Evolutionary conservation across 2,888 invertebrate genomes (phyloP), one percentile per base, ranked within the genome.

Genomic region (Lymantria dispar): DNA sequence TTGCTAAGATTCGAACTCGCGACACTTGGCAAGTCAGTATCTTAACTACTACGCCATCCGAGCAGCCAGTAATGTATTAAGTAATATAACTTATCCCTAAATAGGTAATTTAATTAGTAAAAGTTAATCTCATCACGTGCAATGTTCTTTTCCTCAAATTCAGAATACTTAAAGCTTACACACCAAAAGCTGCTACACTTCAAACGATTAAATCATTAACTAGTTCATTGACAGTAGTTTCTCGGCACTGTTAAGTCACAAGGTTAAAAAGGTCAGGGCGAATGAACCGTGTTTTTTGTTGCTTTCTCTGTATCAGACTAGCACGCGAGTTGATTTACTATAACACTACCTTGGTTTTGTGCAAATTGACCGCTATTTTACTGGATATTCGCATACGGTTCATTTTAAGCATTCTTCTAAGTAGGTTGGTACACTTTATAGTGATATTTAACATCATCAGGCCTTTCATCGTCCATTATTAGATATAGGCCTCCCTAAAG

Each of bases 261-360:
- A 83, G 80, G 85, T 84, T 83, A 72, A 74, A 81, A 77, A 83
- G 83, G 84, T 85, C 82, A 83, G 77, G 78, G 83, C 80, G 73
- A 81, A 80, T 80, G 83, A 85, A 80, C 84, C 61, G 49, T 60
- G 69, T 76, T 76, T 77, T 74, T 70, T 43, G 41, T 72, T 59
- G 63, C 72, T 74, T 71, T 79, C 75, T 62, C 70, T 66, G 60
- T 64, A 68, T 72, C 59, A 54, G 50, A 57, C 56, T 50, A 62
- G 61, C 85, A 87, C 79, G 83, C 86, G 48, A 80, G 45, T 54
- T 47, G 42, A 58, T 62, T 50, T 52, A 57, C 38, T 45, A 8
- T 14, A 39, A 14, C 15, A 42, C 29, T 33, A 15, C 12, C 10
- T 15, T 15, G 40, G 15, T 38, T 38, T 22, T 8, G 2, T 13